Percentiles rank a stretch among this genome's conserved stretches.
Evolutionary conservation across 2,888 invertebrate genomes (phyloP).

Genomic region (Gari tellinella): DNA sequence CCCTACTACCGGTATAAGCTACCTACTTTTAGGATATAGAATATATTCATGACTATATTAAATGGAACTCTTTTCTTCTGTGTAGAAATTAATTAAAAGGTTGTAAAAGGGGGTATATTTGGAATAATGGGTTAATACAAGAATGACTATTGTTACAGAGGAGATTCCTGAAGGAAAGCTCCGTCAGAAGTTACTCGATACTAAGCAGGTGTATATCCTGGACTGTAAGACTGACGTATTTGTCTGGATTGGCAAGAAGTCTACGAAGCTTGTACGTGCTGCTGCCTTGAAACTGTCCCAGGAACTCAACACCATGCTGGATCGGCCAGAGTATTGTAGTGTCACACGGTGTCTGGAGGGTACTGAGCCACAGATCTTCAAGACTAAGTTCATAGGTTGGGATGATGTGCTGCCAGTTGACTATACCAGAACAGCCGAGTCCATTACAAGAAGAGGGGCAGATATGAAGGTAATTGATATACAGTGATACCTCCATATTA

Average conservation of each 20-base stretch:
- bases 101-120: too few species aligned
- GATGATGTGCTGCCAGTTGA: conserved; percentile 99
- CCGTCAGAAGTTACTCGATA: conserved; percentile 91
- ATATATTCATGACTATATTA: too few species aligned
- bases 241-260: conserved; percentile 99
- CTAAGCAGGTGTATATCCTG: conserved; percentile 97
- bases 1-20: too few species aligned
- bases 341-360: conserved; percentile 96
- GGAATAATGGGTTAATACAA: too few species aligned
- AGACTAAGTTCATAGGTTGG: conserved; percentile 98
- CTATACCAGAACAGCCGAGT: conserved; percentile 98
- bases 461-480: conserved; percentile 90
- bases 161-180: conserved; percentile 86
- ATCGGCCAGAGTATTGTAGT: conserved; percentile 91
- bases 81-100: too few species aligned
- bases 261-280: conserved; percentile 96
- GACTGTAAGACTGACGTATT: conserved; percentile 97
- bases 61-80: too few species aligned
- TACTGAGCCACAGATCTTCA: conserved; percentile 90
- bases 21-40: too few species aligned
- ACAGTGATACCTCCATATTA: too few species aligned
- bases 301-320: conserved; percentile 97
- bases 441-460: conserved; percentile 97
- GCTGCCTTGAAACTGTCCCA: conserved; percentile 98
- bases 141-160: conserved; percentile 65